Evolutionary conservation across 2,113 vertebrate genomes (phyloP).

Genomic region (Agapornis roseicollis): DNA sequence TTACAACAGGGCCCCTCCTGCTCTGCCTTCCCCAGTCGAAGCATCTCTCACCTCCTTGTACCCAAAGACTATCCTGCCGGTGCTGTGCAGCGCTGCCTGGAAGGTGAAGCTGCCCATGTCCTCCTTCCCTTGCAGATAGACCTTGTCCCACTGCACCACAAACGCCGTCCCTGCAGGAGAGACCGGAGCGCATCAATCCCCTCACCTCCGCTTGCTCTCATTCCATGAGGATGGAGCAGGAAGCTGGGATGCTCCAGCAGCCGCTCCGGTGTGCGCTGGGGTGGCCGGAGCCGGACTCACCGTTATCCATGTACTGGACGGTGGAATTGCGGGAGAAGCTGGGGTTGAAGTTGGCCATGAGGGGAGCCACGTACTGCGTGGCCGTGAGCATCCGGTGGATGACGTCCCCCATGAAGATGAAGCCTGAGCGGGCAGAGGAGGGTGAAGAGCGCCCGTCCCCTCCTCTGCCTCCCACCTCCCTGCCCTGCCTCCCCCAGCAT

Average conservation of each 20-base stretch:
- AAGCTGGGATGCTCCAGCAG: not conserved
- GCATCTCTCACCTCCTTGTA: constrained; percentile 85
- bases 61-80: constrained; percentile 86
- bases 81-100: constrained; percentile 85
- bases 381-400: constrained; percentile 95
- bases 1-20: not conserved
- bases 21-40: rapidly evolving
- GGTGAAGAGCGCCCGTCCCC: not conserved
- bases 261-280: rapidly evolving
- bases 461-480: not conserved
- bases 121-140: constrained; percentile 86
- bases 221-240: rapidly evolving
- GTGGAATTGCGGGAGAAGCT: constrained; percentile 90
- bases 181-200: rapidly evolving
- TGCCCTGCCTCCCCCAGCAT: not conserved
- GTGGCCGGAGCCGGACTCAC: constrained; percentile 49
- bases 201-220: not conserved
- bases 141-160: constrained; percentile 92
- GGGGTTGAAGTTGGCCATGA: constrained; percentile 99
- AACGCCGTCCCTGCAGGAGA: constrained; percentile 82
- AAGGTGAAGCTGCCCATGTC: constrained; percentile 88
- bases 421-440: constrained; percentile 73
- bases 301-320: constrained; percentile 89
- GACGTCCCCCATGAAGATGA: constrained; percentile 91
- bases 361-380: constrained; percentile 91